phyloP scores from a whole-genome alignment of 2,888 invertebrate species.

The Belgica antarctica region DNA sequence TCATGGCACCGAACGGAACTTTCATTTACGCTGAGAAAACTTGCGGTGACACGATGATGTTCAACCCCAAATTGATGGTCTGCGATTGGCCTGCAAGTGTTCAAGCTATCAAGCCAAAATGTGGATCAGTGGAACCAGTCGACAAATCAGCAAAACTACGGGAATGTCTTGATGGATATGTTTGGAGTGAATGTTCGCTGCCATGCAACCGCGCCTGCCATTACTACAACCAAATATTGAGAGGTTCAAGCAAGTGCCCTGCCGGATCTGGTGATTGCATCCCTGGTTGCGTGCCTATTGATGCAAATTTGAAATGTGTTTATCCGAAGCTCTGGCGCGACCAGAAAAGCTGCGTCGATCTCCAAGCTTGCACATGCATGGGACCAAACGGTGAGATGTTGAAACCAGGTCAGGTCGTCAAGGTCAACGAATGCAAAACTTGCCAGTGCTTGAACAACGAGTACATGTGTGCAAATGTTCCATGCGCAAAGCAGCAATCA shows the following conservation, averaged over 20 bases:
- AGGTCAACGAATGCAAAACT: slow-evolving; percentile 63
- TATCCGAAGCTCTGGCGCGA: slow-evolving; percentile 66
- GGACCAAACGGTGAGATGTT: slow-evolving; percentile 64
- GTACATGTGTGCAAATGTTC: slow-evolving; percentile 64
- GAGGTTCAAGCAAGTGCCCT: slow-evolving; percentile 55
- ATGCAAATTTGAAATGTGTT: slow-evolving; percentile 55
- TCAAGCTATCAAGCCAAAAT: slow-evolving; percentile 61
- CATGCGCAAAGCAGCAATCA: slow-evolving; percentile 52
- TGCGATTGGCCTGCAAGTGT: slow-evolving; percentile 68
- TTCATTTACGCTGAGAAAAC: slow-evolving; percentile 62
- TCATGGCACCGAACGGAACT: slow-evolving; percentile 54
- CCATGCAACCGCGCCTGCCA: slow-evolving; percentile 70
- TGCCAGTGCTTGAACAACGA: slow-evolving; percentile 81
- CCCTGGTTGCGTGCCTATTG: slow-evolving; percentile 41
- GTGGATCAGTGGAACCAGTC: slow-evolving; percentile 51
- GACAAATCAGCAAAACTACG: neutral
- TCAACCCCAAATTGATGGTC: slow-evolving; percentile 62
- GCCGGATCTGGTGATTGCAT: slow-evolving; percentile 23
- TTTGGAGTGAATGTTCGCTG: slow-evolving; percentile 62
- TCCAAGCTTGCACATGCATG: slow-evolving; percentile 73
- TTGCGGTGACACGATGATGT: slow-evolving; percentile 66
- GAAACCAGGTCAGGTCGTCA: slow-evolving; percentile 67
- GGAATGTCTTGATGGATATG: slow-evolving; percentile 29
- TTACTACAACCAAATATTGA: slow-evolving; percentile 59
- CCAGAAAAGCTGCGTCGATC: slow-evolving; percentile 67